A percentile compares a stretch with the other conserved stretches of the same genome.
Conservation (phyloP, 2,797 vertebrate species). For the Rallus crepitans region DNA sequence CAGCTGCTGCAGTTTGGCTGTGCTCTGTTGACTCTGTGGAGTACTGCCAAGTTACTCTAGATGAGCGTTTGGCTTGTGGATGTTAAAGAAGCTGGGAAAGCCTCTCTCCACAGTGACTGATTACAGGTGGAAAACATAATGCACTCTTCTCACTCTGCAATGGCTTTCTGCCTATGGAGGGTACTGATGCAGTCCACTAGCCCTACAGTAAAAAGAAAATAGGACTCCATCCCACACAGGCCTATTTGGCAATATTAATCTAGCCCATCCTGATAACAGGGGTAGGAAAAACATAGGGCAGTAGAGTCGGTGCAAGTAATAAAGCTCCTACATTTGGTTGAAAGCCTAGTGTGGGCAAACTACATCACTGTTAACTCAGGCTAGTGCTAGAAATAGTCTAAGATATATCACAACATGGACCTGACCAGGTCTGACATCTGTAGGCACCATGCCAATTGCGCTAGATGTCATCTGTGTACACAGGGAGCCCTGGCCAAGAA, state of each 20-base stretch:
- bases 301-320: not conserved
- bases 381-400: not conserved
- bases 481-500: not conserved
- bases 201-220: not conserved
- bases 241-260: not conserved
- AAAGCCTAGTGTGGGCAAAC: not conserved
- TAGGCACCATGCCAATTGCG: accelerated
- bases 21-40: not conserved
- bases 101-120: not conserved
- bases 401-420: accelerated
- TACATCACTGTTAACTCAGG: not conserved
- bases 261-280: not conserved
- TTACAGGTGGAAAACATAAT: not conserved
- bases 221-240: not conserved
- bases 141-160: not conserved
- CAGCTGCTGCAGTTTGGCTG: not conserved
- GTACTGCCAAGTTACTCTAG: not conserved
- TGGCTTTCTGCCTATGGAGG: not conserved
- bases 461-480: not conserved
- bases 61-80: accelerated
- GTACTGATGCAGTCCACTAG: accelerated
- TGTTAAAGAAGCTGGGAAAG: not conserved
- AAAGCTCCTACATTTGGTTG: not conserved
- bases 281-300: not conserved
- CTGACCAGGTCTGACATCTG: not conserved